phyloP scores from a whole-genome alignment of 2,113 vertebrate species.

The Ameiurus melas region DNA sequence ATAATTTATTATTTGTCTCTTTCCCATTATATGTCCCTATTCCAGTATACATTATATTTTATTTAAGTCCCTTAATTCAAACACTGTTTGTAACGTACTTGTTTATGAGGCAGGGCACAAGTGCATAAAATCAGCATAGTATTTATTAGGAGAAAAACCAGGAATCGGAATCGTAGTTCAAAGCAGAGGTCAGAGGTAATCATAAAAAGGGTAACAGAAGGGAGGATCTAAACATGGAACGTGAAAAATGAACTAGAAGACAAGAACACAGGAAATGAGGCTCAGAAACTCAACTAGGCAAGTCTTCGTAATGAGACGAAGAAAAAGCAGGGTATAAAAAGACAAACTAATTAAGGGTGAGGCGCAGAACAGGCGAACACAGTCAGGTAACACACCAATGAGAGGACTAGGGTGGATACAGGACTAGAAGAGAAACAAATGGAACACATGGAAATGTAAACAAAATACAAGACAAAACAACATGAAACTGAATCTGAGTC shows the following conservation, averaged over 20 bases:
- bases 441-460: background rate
- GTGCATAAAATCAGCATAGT: background rate
- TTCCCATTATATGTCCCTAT: background rate
- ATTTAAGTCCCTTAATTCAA: background rate
- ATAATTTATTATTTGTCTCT: background rate
- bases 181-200: slow-evolving; percentile 2
- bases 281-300: background rate
- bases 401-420: background rate
- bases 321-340: background rate
- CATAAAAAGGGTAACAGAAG: background rate
- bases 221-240: background rate
- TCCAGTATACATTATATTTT: background rate
- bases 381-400: background rate
- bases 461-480: background rate
- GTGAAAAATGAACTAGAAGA: background rate
- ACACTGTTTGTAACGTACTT: background rate
- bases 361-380: background rate
- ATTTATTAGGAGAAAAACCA: background rate
- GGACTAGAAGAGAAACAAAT: background rate
- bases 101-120: background rate
- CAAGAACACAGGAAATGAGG: background rate
- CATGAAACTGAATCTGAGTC: background rate
- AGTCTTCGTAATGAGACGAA: background rate
- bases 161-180: background rate
- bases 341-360: background rate